These are phyloP conservation scores for Chionomys nivalis DNA, from an alignment of 2,113 vertebrate genomes.

Conservation along the genomic window DNA sequence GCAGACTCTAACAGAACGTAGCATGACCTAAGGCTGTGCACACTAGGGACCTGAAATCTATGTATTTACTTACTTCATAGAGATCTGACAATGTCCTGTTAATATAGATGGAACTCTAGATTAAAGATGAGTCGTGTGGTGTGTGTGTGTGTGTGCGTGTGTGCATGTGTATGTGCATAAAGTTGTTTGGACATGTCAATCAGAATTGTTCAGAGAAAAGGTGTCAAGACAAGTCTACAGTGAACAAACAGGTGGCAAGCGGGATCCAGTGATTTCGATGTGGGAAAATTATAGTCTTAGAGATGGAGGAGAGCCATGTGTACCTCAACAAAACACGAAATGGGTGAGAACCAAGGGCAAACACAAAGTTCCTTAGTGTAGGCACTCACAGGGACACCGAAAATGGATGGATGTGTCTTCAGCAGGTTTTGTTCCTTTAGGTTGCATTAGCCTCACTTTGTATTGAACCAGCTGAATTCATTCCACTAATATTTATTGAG, in stretches of 20 bases:
- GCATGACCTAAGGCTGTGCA: rapidly evolving
- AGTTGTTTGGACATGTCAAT: neutral
- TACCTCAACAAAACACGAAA: neutral
- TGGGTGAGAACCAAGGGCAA: neutral
- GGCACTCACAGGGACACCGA: neutral
- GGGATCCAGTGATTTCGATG: neutral
- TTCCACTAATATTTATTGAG: slow-evolving; percentile 8
- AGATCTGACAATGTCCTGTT: neutral
- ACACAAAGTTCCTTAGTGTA: neutral
- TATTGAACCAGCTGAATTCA: neutral
- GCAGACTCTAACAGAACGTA: neutral
- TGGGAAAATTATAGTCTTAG: neutral
- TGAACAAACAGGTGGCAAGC: neutral
- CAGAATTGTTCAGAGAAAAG: neutral
- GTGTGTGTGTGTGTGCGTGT: no score
- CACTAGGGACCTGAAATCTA: neutral
- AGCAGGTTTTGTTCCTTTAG: neutral
- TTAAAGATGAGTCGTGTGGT: neutral
- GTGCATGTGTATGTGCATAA: neutral
- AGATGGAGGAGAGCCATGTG: neutral
- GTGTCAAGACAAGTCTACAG: neutral
- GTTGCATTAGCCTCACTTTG: neutral
- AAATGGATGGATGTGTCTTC: neutral
- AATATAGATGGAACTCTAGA: neutral
- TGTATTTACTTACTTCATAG: neutral